Conservation (phyloP, 1,140 invertebrate genomes). For the Periplaneta americana region DNA sequence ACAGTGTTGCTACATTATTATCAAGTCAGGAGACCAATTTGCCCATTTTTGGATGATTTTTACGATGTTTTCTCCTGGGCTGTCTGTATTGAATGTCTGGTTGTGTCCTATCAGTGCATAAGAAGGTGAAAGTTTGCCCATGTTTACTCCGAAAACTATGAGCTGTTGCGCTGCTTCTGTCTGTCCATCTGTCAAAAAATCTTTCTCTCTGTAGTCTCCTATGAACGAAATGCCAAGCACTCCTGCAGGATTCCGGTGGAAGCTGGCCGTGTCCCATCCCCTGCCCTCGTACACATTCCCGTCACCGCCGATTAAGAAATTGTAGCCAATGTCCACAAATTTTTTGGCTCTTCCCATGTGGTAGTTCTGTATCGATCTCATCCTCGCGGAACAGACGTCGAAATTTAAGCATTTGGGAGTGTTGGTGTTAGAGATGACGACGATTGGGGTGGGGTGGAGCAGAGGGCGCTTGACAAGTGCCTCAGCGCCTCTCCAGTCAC, state of each 20-base stretch:
- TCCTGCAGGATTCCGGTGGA: constrained; percentile 65
- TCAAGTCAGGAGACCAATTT: neutral
- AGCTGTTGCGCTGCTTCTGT: neutral
- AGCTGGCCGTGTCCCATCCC: constrained; percentile 61
- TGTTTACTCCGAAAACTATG: neutral
- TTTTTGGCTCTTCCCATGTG: constrained; percentile 37
- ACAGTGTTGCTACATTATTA: too few relatives aligned
- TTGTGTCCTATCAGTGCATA: neutral
- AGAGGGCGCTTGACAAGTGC: neutral
- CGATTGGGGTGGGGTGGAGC: neutral
- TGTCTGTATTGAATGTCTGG: neutral
- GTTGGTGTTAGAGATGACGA: neutral
- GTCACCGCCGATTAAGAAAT: constrained; percentile 43
- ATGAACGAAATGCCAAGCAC: constrained; percentile 67
- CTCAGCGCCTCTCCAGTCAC: neutral
- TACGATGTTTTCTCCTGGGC: neutral
- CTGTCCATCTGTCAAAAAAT: neutral
- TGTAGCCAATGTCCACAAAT: constrained; percentile 43
- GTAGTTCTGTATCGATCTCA: constrained; percentile 30
- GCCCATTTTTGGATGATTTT: neutral
- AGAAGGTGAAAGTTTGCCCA: neutral
- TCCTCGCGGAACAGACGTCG: neutral
- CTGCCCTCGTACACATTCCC: constrained; percentile 51
- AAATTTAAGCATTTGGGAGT: neutral
- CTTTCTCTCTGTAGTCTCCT: constrained; percentile 34